phyloP scores from a whole-genome alignment of 2,797 vertebrate species.

The Amblyraja radiata region DNA sequence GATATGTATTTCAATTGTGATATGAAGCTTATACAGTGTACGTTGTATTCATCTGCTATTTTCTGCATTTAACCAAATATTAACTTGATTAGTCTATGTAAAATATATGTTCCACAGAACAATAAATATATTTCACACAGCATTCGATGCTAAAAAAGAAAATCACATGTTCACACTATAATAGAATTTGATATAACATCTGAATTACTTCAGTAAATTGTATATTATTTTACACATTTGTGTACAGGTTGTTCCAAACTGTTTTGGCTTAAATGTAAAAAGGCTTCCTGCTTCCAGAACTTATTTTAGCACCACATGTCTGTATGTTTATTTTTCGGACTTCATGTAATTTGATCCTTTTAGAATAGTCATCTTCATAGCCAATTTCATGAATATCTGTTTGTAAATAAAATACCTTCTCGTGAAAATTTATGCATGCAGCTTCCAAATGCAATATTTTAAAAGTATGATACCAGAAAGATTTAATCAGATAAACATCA shows the following conservation, averaged over 20 bases:
- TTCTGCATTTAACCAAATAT: conserved; percentile 31
- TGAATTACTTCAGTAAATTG: conserved; percentile 11
- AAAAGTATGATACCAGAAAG: neutral
- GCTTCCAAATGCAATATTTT: neutral
- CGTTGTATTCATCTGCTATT: neutral
- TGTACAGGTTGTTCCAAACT: conserved; percentile 1
- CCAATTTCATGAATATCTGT: neutral
- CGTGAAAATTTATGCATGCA: neutral
- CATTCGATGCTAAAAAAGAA: neutral
- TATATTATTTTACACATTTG: neutral
- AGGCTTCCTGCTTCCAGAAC: neutral
- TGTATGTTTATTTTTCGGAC: neutral
- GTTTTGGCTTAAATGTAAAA: neutral
- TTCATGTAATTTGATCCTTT: neutral
- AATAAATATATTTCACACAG: conserved; percentile 9
- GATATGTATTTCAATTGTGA: conserved; percentile 6
- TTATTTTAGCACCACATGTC: neutral
- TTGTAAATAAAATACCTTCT: neutral
- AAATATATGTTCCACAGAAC: neutral
- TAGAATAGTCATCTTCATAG: neutral
- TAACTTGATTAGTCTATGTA: neutral
- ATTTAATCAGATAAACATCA: neutral
- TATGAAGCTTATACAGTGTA: conserved; percentile 15
- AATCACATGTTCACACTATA: neutral
- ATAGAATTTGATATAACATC: neutral